Conservation (phyloP, 2,888 invertebrate genomes). For the Hedya salicella region DNA sequence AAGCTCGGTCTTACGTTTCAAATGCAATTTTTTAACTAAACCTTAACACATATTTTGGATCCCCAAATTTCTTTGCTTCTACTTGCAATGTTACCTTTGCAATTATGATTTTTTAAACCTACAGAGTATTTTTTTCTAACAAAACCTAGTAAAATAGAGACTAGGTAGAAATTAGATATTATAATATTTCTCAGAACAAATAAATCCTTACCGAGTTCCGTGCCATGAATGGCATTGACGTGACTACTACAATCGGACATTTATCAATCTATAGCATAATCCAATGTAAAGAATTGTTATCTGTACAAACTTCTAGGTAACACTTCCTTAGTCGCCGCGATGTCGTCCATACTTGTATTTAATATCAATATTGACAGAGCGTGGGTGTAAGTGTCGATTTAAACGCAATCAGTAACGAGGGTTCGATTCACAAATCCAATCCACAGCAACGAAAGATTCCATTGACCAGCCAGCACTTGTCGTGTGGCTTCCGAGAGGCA, state of each 20-base stretch:
- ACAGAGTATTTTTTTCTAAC: too few species aligned
- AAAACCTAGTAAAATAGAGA: too few species aligned
- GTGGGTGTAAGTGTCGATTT: conserved; percentile 76
- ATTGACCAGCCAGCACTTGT: conserved; percentile 31
- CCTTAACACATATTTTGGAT: too few species aligned
- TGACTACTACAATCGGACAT: conserved; percentile 40
- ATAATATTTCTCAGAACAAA: not conserved
- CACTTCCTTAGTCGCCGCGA: conserved; percentile 66
- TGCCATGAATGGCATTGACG: conserved; percentile 26
- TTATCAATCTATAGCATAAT: conserved; percentile 53
- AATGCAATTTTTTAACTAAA: too few species aligned
- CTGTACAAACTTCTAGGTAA: conserved; percentile 77
- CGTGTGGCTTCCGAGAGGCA: conserved; percentile 34
- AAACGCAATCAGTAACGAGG: conserved; percentile 70
- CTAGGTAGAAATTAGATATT: too few species aligned
- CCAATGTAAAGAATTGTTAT: conserved; percentile 69
- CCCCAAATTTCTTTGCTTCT: too few species aligned
- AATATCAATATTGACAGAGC: conserved; percentile 76
- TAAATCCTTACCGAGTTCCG: not conserved
- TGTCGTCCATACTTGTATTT: conserved; percentile 64
- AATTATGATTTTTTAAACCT: too few species aligned
- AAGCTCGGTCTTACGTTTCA: too few species aligned
- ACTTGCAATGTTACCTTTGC: too few species aligned
- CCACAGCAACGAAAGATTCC: conserved; percentile 16
- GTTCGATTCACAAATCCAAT: conserved; percentile 51